Evolutionary conservation across 2,797 vertebrate genomes (phyloP), one percentile per base, ranked within the genome.

Genomic region (Pantherophis vulpinus): DNA sequence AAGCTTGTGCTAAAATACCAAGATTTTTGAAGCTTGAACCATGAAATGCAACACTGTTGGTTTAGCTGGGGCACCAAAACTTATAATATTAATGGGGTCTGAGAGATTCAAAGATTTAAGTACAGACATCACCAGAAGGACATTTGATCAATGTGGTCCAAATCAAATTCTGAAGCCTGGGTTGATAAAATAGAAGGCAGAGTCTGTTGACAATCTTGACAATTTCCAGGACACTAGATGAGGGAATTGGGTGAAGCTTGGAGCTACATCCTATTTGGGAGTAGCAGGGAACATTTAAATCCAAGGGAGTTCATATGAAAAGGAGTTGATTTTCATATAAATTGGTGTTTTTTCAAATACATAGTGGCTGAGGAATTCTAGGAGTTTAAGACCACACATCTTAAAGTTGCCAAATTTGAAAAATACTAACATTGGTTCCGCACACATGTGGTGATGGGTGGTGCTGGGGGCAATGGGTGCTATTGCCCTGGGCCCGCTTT

Each of bases 1-100:
- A n/a, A 83, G 94, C 90, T 96, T 92, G 93, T 93, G 92, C 95
- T 92, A 60, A 89, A 83, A 94, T 94, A 95, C 95, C 94, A 96
- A 97, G 92, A 93, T 95, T 96, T 96, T 90, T 97, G 95, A 91
- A 63, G 87, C 87, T 92, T 94, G 66, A 88, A 37, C 0, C 9
- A 91, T 93, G 91, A 95, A 92, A 95, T 94, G 8, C 29, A 94
- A 29, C 37, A 51, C 0, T 23, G 1, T 32, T 74, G 55, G 87
- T 20, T 27, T 93, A 91, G 59, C 23, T 42, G 83, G 83, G 87
- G 88, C 89, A 60, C 10, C 7, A 56, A 95, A 93, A 90, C 47
- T 63, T 92, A 94, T 94, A 61, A 0, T 42, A 25, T 96, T 2
- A n/a, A 55, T 14, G 18, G 88, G 63, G 92, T 88, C 94, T 94